Conservation (phyloP, 37 sponge, comb jelly and placozoan species). For the Halichondria panicea region DNA sequence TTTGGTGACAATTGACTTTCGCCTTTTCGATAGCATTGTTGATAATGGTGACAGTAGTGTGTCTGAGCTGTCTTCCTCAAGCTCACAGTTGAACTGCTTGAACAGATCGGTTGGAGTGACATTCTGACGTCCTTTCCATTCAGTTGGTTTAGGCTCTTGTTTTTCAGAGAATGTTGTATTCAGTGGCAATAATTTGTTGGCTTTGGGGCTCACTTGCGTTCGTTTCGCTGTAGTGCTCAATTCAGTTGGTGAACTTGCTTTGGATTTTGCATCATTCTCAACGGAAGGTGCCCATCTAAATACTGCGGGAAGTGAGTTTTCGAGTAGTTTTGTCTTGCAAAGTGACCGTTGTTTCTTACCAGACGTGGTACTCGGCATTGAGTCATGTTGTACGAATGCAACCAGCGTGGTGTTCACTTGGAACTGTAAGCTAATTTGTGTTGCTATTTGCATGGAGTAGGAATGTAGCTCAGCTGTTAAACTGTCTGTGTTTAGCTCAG, state of each 20-base stretch:
- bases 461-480: background rate
- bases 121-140: background rate
- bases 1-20: too few species aligned
- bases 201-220: background rate
- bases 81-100: background rate
- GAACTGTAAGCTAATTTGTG: conserved; percentile 12
- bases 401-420: conserved; percentile 11
- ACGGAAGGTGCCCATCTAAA: conserved; percentile 14
- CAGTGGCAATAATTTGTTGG: background rate
- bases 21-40: too few species aligned
- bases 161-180: background rate
- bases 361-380: conserved; percentile 36
- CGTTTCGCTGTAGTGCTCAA: too few species aligned
- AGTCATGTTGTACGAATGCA: conserved; percentile 2
- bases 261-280: background rate
- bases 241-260: background rate
- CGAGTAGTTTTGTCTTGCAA: conserved; percentile 2
- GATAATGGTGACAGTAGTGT: too few species aligned
- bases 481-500: background rate
- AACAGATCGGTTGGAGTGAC: background rate
- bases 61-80: background rate
- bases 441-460: conserved; percentile 6
- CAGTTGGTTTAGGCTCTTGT: background rate
- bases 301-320: background rate
- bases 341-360: conserved; percentile 28